phyloP scores from a whole-genome alignment of 1,140 invertebrate genomes.

The Drosophila repleta region DNA sequence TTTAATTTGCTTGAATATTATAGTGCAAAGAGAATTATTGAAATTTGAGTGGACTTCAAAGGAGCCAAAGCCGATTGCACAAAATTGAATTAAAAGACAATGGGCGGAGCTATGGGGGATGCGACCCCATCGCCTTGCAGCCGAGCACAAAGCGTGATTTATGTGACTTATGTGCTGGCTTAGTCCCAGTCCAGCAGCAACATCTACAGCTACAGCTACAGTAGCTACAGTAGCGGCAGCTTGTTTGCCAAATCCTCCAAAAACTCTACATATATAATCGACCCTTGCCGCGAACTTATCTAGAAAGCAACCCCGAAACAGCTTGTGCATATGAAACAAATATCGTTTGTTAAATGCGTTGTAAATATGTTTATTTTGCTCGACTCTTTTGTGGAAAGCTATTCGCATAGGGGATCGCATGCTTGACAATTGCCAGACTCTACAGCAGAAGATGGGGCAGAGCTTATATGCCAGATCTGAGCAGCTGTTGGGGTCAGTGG shows the following conservation, averaged over 20 bases:
- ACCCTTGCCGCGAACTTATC: slow-evolving; percentile 32
- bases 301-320: slow-evolving; percentile 28
- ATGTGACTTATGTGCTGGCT: slow-evolving; percentile 71
- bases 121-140: slow-evolving; percentile 15
- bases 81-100: slow-evolving; percentile 80
- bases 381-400: slow-evolving; percentile 53
- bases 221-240: slow-evolving; percentile 34
- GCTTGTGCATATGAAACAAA: slow-evolving; percentile 34
- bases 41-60: slow-evolving; percentile 81
- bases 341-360: slow-evolving; percentile 67
- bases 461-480: no score
- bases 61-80: slow-evolving; percentile 46
- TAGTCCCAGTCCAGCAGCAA: slow-evolving; percentile 2
- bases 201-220: no score
- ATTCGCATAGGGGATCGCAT: slow-evolving; percentile 22
- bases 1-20: slow-evolving; percentile 68
- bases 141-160: slow-evolving; percentile 68
- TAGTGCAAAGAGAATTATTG: slow-evolving; percentile 74
- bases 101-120: slow-evolving; percentile 35
- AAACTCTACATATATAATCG: slow-evolving; percentile 67
- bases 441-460: no score
- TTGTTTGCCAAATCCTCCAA: slow-evolving; percentile 74
- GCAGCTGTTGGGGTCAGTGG: no score
- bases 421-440: not conserved
- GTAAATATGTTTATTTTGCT: slow-evolving; percentile 46